Evolutionary conservation across 2,888 invertebrate species (phyloP).

Genomic region (Allolobophora icterica): DNA sequence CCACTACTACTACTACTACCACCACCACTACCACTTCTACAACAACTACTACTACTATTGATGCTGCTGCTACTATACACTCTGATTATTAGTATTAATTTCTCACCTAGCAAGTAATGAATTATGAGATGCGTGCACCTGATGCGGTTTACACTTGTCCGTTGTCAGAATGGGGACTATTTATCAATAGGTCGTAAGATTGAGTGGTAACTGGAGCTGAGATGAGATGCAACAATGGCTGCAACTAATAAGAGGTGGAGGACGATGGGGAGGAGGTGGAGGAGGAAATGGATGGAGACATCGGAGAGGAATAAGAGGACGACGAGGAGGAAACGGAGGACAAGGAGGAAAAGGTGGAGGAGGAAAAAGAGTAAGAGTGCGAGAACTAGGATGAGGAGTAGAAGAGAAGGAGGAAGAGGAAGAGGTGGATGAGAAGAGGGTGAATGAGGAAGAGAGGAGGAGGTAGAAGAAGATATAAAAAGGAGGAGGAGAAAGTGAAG

Average conservation of each 20-base stretch:
- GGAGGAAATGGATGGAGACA: neutral
- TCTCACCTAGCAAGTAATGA: no score
- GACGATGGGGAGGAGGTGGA: neutral
- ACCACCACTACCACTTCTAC: slow-evolving; percentile 41
- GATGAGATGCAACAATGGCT: neutral
- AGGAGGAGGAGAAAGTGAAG: slow-evolving; percentile 12
- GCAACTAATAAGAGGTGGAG: neutral
- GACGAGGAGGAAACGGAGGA: neutral
- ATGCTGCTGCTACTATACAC: slow-evolving; percentile 32
- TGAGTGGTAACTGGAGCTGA: neutral
- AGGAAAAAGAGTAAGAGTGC: neutral
- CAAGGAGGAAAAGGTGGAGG: neutral
- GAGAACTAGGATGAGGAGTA: neutral
- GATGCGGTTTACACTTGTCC: neutral
- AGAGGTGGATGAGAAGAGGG: neutral
- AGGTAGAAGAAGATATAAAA: neutral
- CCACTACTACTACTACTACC: slow-evolving; percentile 44
- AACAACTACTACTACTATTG: slow-evolving; percentile 43
- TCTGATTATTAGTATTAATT: no score
- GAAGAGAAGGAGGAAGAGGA: neutral
- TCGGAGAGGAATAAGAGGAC: neutral
- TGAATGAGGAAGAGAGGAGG: neutral
- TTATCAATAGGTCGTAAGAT: neutral
- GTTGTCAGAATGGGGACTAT: neutral
- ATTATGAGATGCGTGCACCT: neutral